Evolutionary conservation across 2,888 invertebrate genomes (phyloP).

Genomic region (Eustalomyia histrio): DNA sequence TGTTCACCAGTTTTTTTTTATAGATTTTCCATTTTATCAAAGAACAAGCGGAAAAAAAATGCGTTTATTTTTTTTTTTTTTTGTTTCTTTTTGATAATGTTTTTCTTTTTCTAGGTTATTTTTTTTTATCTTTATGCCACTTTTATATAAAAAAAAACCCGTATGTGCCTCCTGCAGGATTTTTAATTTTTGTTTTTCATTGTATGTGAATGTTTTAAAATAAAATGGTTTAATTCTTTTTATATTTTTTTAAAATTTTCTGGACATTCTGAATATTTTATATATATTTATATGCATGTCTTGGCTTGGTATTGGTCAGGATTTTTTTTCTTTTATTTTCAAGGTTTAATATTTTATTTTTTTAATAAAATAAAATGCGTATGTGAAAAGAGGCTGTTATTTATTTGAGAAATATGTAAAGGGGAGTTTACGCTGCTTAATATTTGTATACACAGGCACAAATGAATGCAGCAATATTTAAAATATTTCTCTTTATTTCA

Average conservation of each 20-base stretch:
- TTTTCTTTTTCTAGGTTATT: constrained; percentile 50
- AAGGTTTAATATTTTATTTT: constrained; percentile 11
- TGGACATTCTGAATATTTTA: constrained; percentile 24
- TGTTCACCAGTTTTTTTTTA: constrained; percentile 10
- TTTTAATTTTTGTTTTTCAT: constrained; percentile 27
- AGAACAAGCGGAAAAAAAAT: constrained; percentile 3
- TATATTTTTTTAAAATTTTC: constrained; percentile 48
- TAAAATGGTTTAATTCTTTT: constrained; percentile 62
- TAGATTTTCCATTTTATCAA: constrained; percentile 26
- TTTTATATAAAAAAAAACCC: constrained; percentile 13
- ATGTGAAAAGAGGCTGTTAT: constrained; percentile 12
- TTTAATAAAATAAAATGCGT: constrained; percentile 31
- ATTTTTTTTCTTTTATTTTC: constrained; percentile 39
- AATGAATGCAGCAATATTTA: too few relatives aligned
- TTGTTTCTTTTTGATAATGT: constrained; percentile 32
- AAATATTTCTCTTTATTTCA: too few relatives aligned
- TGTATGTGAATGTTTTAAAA: constrained; percentile 11
- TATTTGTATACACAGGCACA: too few relatives aligned
- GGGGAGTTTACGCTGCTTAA: constrained; percentile 30
- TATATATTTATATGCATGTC: constrained; percentile 7
- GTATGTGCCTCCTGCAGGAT: constrained; percentile 26
- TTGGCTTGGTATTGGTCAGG: constrained; percentile 51
- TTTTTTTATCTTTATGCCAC: constrained; percentile 34
- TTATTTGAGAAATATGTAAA: constrained; percentile 52
- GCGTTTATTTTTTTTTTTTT: constrained; percentile 3